phyloP scores from a whole-genome alignment of 2,888 invertebrate species.

The Subacronicta megacephala region DNA sequence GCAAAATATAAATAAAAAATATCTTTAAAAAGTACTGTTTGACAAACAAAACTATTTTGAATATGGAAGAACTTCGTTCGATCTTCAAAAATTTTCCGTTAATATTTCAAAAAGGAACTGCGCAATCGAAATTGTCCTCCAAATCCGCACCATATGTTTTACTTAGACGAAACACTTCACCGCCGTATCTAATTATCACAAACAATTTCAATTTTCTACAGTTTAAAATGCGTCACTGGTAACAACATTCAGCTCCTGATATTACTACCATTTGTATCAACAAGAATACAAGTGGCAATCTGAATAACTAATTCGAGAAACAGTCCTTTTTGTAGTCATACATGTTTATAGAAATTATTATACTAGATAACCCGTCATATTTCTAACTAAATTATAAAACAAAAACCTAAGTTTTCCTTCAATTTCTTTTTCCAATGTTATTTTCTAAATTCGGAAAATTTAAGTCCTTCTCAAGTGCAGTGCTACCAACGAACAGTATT shows the following conservation, averaged over 20 bases:
- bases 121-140: conserved; percentile 3
- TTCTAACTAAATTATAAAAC: too few relatives aligned
- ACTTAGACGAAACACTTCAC: neutral
- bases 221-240: conserved; percentile 15
- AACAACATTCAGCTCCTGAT: conserved; percentile 12
- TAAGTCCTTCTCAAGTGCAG: too few relatives aligned
- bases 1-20: too few relatives aligned
- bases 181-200: conserved; percentile 19
- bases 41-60: neutral
- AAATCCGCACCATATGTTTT: conserved; percentile 6
- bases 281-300: conserved; percentile 9
- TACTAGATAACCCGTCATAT: too few relatives aligned
- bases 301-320: conserved; percentile 6
- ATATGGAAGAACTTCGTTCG: neutral
- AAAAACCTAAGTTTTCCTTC: too few relatives aligned
- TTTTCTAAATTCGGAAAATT: too few relatives aligned
- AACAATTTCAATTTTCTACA: conserved; percentile 22
- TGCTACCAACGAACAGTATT: too few relatives aligned
- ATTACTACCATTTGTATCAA: conserved; percentile 33
- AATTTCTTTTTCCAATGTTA: too few relatives aligned
- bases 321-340: too few relatives aligned
- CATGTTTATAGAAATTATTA: too few relatives aligned
- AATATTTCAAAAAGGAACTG: neutral
- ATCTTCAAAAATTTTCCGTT: neutral
- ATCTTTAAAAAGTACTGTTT: too few relatives aligned